Base-by-base conservation (phyloP, 2,113 vertebrate species). In the Megaptera novaeangliae region DNA sequence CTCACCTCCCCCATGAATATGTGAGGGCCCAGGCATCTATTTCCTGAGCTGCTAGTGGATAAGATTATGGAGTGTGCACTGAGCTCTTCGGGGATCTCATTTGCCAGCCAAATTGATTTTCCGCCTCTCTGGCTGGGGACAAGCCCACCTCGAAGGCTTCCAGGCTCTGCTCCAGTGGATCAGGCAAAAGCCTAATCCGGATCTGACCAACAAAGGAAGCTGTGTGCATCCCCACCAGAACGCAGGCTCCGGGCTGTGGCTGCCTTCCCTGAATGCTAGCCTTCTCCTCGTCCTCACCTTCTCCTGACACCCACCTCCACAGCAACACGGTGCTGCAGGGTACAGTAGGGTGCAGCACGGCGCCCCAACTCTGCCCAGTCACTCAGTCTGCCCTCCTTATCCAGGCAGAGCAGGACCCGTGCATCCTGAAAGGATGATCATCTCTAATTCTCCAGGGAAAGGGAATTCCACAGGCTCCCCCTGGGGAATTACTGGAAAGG, bases 71-170 rank as follows among this genome's bases (percentile, higher is more conserved):
- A 95, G 66, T 74, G 13, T 90, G 13, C 7, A 1, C 93, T 82
- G 95, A 95, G 75, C 81, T 98, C 93, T 98, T 83, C 94, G 97
- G 96, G 93, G 72, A 86, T 97, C 92, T 97, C 9, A 6, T 93
- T 98, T 97, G 97, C 92, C 90, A 97, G 95, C 94, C 83, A 97
- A 98, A 98, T 98, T 94, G 96, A 97, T 98, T 98, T 98, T 85
- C 88, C 55, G 20, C 94, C 96, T 95, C 66, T 98, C 94, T 91
- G 86, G 95, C 66, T 27, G 34, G 83, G 97, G 97, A 95, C 77
- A 88, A 97, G 95, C 59, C 87, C 98, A 98, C 92, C 95, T 98
- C 55, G 64, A 92, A 96, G 93, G 93, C 0, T 6, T 88, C 31
- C 57, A 93, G 61, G 81, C 91, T 94, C 63, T 96, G 96, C 96